phyloP scores from a whole-genome alignment of 1,140 invertebrate genomes.

The Radopholus similis region DNA sequence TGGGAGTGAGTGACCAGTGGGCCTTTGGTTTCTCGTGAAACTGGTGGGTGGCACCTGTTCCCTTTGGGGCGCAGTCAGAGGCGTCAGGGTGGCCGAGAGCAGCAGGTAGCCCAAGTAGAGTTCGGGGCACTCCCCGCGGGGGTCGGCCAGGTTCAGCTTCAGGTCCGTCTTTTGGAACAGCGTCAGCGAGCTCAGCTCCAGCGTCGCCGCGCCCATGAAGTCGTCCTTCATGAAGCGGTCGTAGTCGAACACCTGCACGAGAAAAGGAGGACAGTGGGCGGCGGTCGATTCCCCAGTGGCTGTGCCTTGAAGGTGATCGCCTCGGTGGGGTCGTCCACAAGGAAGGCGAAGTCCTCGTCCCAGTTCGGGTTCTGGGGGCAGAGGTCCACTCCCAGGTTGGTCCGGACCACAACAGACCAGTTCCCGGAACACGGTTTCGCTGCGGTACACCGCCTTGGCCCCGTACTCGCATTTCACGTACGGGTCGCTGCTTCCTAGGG shows the following conservation, averaged over 20 bases:
- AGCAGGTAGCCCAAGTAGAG: constrained; percentile 10
- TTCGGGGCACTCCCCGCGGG: neutral
- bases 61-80: constrained; percentile 70
- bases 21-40: neutral
- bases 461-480: constrained; percentile 65
- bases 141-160: neutral
- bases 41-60: constrained; percentile 71
- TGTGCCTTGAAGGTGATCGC: constrained; percentile 7
- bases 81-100: constrained; percentile 14
- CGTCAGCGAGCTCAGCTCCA: constrained; percentile 80
- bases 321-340: constrained; percentile 52
- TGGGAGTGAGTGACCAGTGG: constrained; percentile 12
- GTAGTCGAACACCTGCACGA: constrained; percentile 82
- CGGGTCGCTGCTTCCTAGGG: constrained; percentile 64
- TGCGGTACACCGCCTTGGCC: constrained; percentile 61
- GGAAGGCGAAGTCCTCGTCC: constrained; percentile 63
- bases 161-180: constrained; percentile 65
- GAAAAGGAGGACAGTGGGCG: constrained; percentile 63
- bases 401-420: constrained; percentile 32
- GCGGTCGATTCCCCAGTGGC: neutral
- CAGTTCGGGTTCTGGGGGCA: constrained; percentile 62
- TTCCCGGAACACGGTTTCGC: constrained; percentile 62
- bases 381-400: too few relatives aligned
- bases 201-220: constrained; percentile 84
- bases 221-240: constrained; percentile 94